phyloP scores from a whole-genome alignment of 1,140 invertebrate genomes.

The Mactra quadrangularis region DNA sequence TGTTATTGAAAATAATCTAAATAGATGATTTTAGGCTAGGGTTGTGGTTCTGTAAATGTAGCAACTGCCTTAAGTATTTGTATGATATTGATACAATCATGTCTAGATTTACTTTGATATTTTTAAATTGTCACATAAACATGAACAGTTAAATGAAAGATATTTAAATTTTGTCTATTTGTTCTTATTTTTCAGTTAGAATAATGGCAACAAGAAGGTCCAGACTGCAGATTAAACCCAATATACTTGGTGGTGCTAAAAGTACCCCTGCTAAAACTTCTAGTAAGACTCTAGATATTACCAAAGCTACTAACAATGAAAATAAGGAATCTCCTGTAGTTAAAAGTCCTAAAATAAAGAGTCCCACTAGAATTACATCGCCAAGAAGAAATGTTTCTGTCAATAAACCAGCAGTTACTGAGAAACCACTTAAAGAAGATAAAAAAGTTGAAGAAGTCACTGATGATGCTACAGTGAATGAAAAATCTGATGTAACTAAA shows the following conservation, averaged over 20 bases:
- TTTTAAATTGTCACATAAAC: no score
- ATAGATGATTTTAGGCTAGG: no score
- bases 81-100: no score
- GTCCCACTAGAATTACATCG: neutral
- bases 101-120: no score
- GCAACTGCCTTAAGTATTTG: no score
- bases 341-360: neutral
- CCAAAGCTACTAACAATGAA: neutral
- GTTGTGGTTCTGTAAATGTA: no score
- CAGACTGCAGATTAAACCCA: conserved; percentile 52
- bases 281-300: neutral
- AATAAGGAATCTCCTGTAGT: neutral
- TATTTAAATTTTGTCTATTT: no score
- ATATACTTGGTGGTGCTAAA: conserved; percentile 30
- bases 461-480: neutral
- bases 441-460: neutral
- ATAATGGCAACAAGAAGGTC: conserved; percentile 44
- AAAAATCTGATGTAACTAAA: neutral
- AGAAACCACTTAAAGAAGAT: neutral
- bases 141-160: no score
- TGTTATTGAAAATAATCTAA: no score
- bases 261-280: neutral
- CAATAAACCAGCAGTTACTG: neutral
- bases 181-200: no score
- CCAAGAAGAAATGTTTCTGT: neutral